Conservation (phyloP, 1,140 invertebrate species). For the Drosophila sulfurigaster region DNA sequence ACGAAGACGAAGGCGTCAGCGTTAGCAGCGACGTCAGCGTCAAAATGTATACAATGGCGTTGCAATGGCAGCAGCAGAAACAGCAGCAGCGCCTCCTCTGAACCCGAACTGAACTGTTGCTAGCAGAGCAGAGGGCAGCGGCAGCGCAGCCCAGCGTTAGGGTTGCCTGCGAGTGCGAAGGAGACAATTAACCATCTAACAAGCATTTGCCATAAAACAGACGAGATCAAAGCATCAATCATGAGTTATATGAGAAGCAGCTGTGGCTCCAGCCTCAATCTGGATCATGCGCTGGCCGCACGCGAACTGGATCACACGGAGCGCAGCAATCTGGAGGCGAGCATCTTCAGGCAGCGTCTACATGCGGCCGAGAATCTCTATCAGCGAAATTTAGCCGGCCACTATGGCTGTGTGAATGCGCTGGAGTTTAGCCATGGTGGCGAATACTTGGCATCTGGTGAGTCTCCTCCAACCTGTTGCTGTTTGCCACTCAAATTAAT, state of each 20-base stretch:
- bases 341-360: slow-evolving; percentile 88
- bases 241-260: slow-evolving; percentile 48
- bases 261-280: slow-evolving; percentile 48
- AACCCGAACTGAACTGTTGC: slow-evolving; percentile 21
- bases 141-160: slow-evolving; percentile 1
- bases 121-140: slow-evolving; percentile 13
- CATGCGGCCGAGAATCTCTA: slow-evolving; percentile 90
- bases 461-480: slow-evolving; percentile 74
- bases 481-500: not conserved
- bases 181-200: too few relatives aligned
- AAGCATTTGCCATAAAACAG: too few relatives aligned
- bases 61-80: slow-evolving; percentile 13
- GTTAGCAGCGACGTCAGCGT: slow-evolving; percentile 24
- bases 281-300: slow-evolving; percentile 56
- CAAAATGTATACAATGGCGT: slow-evolving; percentile 56
- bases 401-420: slow-evolving; percentile 98
- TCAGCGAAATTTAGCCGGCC: slow-evolving; percentile 93
- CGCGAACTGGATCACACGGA: slow-evolving; percentile 55
- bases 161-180: not conserved
- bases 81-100: slow-evolving; percentile 7
- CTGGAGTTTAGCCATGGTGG: slow-evolving; percentile 97
- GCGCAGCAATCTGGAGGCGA: slow-evolving; percentile 50
- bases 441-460: slow-evolving; percentile 94
- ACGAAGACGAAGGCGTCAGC: slow-evolving; percentile 26
- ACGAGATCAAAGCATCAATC: too few relatives aligned